phyloP scores from a whole-genome alignment of 1,140 invertebrate genomes.

The Eupeodes corollae region DNA sequence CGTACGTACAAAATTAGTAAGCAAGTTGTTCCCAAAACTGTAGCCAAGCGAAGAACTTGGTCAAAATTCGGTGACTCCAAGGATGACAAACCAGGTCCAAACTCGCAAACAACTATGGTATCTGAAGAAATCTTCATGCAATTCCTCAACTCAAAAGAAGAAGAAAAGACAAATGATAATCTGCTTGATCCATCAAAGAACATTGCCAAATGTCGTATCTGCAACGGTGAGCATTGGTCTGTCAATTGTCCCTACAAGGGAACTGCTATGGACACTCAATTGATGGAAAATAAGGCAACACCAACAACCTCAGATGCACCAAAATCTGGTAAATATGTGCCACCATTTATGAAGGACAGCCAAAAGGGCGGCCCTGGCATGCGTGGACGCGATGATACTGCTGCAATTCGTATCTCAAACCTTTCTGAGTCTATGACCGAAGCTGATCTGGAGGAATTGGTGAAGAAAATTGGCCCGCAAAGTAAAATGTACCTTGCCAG shows the following conservation, averaged over 20 bases:
- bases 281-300: constrained; percentile 35
- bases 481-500: constrained; percentile 80
- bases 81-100: constrained; percentile 86
- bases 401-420: constrained; percentile 93
- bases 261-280: constrained; percentile 56
- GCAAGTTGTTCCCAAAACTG: constrained; percentile 80
- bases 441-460: constrained; percentile 88
- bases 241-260: constrained; percentile 95
- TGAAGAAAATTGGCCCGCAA: constrained; percentile 49
- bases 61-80: constrained; percentile 86
- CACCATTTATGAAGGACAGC: constrained; percentile 77
- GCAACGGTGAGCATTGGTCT: constrained; percentile 95
- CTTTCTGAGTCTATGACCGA: constrained; percentile 93
- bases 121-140: constrained; percentile 95
- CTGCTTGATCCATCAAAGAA: constrained; percentile 39
- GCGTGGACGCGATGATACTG: constrained; percentile 62
- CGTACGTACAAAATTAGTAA: constrained; percentile 87
- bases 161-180: constrained; percentile 74
- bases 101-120: constrained; percentile 90
- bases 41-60: constrained; percentile 86
- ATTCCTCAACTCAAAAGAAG: constrained; percentile 76
- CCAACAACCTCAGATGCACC: constrained; percentile 34
- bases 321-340: constrained; percentile 61
- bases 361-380: constrained; percentile 58
- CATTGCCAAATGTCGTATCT: constrained; percentile 86